Conservation (phyloP, 2,113 vertebrate species). For the Pituophis catenifer region DNA sequence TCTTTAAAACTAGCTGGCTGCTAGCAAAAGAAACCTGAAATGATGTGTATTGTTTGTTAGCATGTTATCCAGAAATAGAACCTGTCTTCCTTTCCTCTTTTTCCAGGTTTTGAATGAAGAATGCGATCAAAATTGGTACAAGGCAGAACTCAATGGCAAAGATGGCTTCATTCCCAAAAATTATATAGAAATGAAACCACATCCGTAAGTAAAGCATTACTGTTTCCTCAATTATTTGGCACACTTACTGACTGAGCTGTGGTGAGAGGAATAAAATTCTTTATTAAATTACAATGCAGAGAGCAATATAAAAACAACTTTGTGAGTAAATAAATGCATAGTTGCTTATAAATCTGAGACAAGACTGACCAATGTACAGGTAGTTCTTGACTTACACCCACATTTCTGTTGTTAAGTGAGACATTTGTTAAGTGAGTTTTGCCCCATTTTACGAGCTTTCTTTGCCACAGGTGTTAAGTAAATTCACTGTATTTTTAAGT, state of each 20-base stretch:
- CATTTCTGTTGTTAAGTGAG: neutral
- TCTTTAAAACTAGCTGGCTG: neutral
- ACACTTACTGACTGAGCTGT: neutral
- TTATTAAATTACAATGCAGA: neutral
- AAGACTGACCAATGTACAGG: neutral
- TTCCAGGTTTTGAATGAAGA: slow-evolving; percentile 96
- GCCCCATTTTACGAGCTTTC: neutral
- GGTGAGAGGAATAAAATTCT: neutral
- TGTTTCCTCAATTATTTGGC: neutral
- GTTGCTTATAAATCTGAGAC: neutral
- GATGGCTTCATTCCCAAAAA: slow-evolving; percentile 99
- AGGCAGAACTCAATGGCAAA: slow-evolving; percentile 94
- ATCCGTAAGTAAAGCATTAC: slow-evolving; percentile 83
- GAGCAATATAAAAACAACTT: neutral
- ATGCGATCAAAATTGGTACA: slow-evolving; percentile 95
- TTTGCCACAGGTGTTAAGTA: neutral
- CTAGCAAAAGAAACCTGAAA: neutral
- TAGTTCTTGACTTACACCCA: neutral
- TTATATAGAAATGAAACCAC: slow-evolving; percentile 98
- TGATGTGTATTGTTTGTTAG: neutral
- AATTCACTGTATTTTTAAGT: neutral
- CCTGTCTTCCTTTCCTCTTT: neutral
- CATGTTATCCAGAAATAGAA: neutral
- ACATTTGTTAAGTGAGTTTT: neutral
- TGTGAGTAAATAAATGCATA: neutral